Conservation (phyloP, 2,797 vertebrate species). For the Tamandua tetradactyla region DNA sequence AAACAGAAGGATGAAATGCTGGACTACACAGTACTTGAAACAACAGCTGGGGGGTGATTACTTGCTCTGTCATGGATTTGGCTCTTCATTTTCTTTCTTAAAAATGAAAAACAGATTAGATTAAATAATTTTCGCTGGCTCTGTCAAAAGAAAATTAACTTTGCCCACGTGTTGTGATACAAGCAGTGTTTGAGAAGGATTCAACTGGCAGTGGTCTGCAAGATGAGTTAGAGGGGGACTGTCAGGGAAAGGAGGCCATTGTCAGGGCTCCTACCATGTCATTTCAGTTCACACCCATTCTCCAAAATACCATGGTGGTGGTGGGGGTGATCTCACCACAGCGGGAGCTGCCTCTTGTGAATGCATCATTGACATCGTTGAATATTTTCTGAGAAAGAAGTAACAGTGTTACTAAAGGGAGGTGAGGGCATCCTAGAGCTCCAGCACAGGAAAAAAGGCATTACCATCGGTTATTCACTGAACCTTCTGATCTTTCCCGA, state of each 20-base stretch:
- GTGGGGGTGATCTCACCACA: neutral
- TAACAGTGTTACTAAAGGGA: neutral
- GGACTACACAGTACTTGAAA: neutral
- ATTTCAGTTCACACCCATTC: neutral
- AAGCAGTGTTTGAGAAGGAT: neutral
- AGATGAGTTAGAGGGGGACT: rapidly evolving
- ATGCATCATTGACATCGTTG: rapidly evolving
- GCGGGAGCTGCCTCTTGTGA: neutral
- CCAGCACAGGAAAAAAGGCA: neutral
- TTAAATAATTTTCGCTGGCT: neutral
- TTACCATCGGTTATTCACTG: too few relatives aligned
- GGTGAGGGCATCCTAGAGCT: neutral
- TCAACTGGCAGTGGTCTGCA: neutral
- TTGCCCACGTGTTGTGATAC: neutral
- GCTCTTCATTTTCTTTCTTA: slow-evolving; percentile 62
- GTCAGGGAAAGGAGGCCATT: neutral
- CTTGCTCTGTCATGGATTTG: neutral
- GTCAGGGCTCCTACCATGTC: rapidly evolving
- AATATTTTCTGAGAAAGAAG: neutral
- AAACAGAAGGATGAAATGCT: slow-evolving; percentile 42
- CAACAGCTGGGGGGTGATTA: slow-evolving; percentile 51
- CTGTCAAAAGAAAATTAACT: slow-evolving; percentile 11
- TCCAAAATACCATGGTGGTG: neutral
- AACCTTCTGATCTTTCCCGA: neutral
- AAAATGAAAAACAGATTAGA: slow-evolving; percentile 36